A percentile compares a stretch with the other conserved stretches of the same genome.
Conservation (phyloP, 2,888 invertebrate genomes). For the Drosophila robusta region DNA sequence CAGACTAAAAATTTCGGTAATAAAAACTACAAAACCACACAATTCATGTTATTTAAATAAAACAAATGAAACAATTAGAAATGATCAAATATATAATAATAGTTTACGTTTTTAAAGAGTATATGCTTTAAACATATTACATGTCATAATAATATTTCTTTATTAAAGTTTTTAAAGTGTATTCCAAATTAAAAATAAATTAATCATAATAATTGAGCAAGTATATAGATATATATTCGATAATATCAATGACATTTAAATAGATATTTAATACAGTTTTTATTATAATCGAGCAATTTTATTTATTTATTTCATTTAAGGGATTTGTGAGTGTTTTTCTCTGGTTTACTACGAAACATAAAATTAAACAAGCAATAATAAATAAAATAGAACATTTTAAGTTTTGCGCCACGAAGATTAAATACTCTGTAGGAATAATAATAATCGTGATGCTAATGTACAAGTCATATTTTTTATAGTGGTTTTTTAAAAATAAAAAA, state of each 20-base stretch:
- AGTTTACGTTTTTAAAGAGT: background rate
- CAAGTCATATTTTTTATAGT: no score
- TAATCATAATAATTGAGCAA: background rate
- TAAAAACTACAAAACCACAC: background rate
- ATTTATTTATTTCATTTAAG: background rate
- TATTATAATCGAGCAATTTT: no score
- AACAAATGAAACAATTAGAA: background rate
- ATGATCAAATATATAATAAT: background rate
- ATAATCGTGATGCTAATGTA: no score
- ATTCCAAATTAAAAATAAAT: background rate
- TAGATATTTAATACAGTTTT: no score
- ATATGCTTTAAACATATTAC: no score
- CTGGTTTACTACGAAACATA: constrained; percentile 6
- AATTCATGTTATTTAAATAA: background rate
- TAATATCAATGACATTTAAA: background rate
- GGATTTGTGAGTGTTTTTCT: background rate
- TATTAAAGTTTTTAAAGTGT: background rate
- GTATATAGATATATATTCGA: background rate
- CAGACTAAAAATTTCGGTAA: constrained; percentile 15
- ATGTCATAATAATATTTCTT: background rate
- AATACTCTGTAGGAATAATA: constrained; percentile 2
- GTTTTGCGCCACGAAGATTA: background rate
- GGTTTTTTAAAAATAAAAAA: no score
- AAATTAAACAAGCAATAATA: constrained; percentile 2
- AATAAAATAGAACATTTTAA: background rate